Evolutionary conservation across 2,797 vertebrate genomes (phyloP), one percentile per base, ranked within the genome.

Genomic region (Aselliscus stoliczkanus): DNA sequence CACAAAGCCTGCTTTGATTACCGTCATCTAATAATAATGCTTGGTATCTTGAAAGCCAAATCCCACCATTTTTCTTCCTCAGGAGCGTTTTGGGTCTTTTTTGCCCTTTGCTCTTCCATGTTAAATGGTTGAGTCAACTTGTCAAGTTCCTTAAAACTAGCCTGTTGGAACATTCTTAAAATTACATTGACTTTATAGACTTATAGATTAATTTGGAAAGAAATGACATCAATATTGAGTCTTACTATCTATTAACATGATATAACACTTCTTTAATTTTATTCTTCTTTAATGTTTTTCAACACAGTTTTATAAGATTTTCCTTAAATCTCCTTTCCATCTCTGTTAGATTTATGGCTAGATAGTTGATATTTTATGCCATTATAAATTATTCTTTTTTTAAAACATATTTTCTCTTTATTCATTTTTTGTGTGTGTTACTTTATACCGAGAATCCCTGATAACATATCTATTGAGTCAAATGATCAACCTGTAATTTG

Each of bases 211-310:
- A n/a, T 81, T 93, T 94, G 21, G 37, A 95, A 77, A 87, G 58
- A 88, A 96, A 84, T 81, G 12, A 56, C 44, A 80, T 87, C 62
- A 75, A n/a, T 86, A 94, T 75, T 64, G 65, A 94, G 6, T 80
- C 37, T 87, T 93, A 21, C 10, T 75, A 65, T 75, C 3, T 34
- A 73, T 58, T 42, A 83, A 82, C 34, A 29, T 90, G 44, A 80
- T 18, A 58, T 42, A 72, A 9, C 5, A 42, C 15, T 93, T 88
- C 47, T 91, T 85, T 80, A 89, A 60, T 77, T 92, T 94, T 90
- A 18, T 73, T 90, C 25, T 90, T 88, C 50, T 56, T 88, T 73
- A 62, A 76, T 47, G 10, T 65, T 95, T 89, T 86, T 42, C 15
- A 80, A 83, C 82, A 88, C 81, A n/a, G 23, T 77, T 81, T 94